Base-by-base conservation (phyloP, 2,888 invertebrate species). In the Lithophane socia region DNA sequence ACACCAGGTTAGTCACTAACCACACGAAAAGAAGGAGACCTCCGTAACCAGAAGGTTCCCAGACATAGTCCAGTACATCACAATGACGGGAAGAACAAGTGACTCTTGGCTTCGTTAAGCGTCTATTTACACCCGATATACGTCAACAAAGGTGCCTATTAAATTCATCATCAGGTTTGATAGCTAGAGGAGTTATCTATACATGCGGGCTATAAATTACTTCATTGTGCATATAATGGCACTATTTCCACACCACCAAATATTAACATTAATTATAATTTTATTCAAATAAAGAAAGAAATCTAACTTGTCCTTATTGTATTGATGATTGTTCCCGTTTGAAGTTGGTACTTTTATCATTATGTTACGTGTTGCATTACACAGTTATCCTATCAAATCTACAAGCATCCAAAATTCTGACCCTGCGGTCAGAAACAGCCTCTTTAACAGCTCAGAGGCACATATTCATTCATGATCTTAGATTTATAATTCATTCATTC, bases 221-320 rank as follows among this genome's bases (percentile, higher is more conserved):
- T 89, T 88, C 82, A 87, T 84, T 86, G 90, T 91, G 90, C 89
- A 88, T 87, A 76, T 86, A 86, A 85, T 85, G 84, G 86, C 89
- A 91, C 87, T 86, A 73, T 86, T 87, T 87, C 84, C 87, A 87
- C 85, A 86, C 84, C 87, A 89, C 79, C 83, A 88, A 89, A 88
- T 80, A 86, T 87, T 77, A 83, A 88, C 85, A 83, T 90, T 87
- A 87, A 86, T 81, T 80, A 83, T 77, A 69, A 73, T 80, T 84
- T 58, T 71, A 73, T 77, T 86, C 75, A 88, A 90, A 91, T 91
- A 90, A 90, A 93, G 92, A 92, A 92, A 93, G 93, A 92, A 92
- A 92, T 89, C 76, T 84, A 88, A 89, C 79, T 88, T 90, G 85
- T 83, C 70, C 83, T 88, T 86, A 88, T 86, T 86, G 80, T 89